Evolutionary conservation across 2,888 invertebrate species (phyloP), one percentile per base, ranked within the genome.

Genomic region (Cartodere bifasciata): DNA sequence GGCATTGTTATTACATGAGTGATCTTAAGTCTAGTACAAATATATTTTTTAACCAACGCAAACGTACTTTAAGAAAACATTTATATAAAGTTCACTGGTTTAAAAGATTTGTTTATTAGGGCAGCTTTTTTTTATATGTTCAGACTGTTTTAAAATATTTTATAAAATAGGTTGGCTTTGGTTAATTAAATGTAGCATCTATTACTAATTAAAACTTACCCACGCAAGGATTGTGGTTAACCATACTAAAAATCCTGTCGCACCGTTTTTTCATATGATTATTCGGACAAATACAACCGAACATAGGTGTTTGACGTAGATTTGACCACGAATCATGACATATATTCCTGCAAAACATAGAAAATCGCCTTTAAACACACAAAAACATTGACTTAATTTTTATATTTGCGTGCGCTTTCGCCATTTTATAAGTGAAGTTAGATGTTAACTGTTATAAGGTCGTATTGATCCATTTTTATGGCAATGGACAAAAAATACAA

Each of bases 141-240:
- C n/a, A n/a, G n/a, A n/a, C n/a, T n/a, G n/a, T n/a, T n/a, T n/a
- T n/a, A n/a, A n/a, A n/a, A n/a, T n/a, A n/a, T n/a, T n/a, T n/a
- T n/a, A n/a, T n/a, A n/a, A n/a, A 20, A 20, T 20, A 9, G 20
- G n/a, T n/a, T 20, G 20, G n/a, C 7, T 7, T 7, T 10, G 24
- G 6, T n/a, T n/a, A 5, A 23, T 9, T 7, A 23, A 16, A 21
- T 13, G 22, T 14, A 7, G n/a, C 20, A 20, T 20, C 20, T 20
- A 20, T n/a, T 20, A 20, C 20, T 9, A 24, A 10, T 11, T 6
- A 24, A 6, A 47, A 70, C 88, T 86, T 70, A 88, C 88, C 87
- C 60, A 88, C 82, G 64, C 90, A 90, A 34, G 87, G 87, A 68
- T 90, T 90, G 67, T 86, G 84, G 71, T 90, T 87, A 53, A 90